phyloP scores from a whole-genome alignment of 1,140 invertebrate species.

The Orussus abietinus region DNA sequence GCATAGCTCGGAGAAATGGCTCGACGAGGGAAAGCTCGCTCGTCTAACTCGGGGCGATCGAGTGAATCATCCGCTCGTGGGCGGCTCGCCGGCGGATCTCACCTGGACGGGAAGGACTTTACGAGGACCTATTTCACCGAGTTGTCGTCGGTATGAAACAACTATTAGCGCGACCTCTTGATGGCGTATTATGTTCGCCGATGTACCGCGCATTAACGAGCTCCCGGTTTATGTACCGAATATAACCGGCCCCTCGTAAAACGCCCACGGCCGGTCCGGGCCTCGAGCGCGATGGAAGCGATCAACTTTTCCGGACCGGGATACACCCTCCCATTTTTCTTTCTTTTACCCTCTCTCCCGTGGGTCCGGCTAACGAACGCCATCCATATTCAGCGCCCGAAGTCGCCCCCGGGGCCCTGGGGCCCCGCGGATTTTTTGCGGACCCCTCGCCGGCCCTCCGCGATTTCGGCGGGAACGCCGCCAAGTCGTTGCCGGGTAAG shows the following conservation, averaged over 20 bases:
- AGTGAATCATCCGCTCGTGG: constrained; percentile 18
- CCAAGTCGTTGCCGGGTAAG: not conserved
- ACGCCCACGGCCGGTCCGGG: constrained; percentile 24
- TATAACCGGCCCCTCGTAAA: constrained; percentile 18
- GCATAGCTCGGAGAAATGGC: no score
- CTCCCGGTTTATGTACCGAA: constrained; percentile 10
- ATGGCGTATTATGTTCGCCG: constrained; percentile 32
- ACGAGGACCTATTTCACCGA: constrained; percentile 29
- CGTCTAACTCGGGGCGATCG: no score
- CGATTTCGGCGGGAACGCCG: constrained; percentile 6
- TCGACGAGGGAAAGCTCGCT: no score
- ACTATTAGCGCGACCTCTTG: constrained; percentile 30
- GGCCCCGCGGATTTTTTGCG: constrained; percentile 2
- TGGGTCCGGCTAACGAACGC: constrained; percentile 10
- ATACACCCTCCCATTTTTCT: constrained; percentile 2
- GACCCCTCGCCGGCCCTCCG: constrained; percentile 13
- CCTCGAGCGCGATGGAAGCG: no score
- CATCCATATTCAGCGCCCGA: constrained; percentile 25
- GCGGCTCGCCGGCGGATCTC: not conserved
- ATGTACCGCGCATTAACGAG: constrained; percentile 33
- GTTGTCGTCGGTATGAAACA: constrained; percentile 33
- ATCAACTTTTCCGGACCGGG: no score
- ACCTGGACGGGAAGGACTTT: constrained; percentile 7
- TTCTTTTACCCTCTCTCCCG: constrained; percentile 10
- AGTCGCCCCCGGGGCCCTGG: constrained; percentile 12